Evolutionary conservation across 2,888 invertebrate species (phyloP).

Genomic region (Opisthograptis luteolata): DNA sequence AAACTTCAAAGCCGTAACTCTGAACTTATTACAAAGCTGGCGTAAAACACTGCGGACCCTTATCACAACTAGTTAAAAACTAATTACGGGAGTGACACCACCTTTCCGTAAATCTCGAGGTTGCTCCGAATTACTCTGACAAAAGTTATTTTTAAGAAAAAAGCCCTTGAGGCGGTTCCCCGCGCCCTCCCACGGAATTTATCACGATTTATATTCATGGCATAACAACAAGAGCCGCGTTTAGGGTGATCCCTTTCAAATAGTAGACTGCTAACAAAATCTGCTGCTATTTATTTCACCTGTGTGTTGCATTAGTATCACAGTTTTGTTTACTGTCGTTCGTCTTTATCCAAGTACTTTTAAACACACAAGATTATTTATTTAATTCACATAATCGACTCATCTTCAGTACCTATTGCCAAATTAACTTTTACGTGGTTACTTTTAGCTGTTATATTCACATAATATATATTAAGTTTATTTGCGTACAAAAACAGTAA

Average conservation of each 20-base stretch:
- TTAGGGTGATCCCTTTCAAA: constrained; percentile 78
- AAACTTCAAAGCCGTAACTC: constrained; percentile 50
- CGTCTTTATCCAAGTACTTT: no score
- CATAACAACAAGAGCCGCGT: constrained; percentile 81
- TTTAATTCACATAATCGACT: no score
- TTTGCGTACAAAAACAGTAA: no score
- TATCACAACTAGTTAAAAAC: constrained; percentile 85
- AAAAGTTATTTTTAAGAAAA: constrained; percentile 85
- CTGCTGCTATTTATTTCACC: constrained; percentile 50
- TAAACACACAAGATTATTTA: no score
- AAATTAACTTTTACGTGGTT: no score
- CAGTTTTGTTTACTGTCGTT: constrained; percentile 4
- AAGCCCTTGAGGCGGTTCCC: constrained; percentile 77
- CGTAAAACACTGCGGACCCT: constrained; percentile 78
- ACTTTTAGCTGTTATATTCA: no score
- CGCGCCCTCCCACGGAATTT: constrained; percentile 75
- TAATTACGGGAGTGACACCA: constrained; percentile 84
- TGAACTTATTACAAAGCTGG: constrained; percentile 70
- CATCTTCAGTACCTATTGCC: no score
- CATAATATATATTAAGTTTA: no score
- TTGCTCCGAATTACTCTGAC: constrained; percentile 82
- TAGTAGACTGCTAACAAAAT: constrained; percentile 70
- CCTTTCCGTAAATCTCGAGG: constrained; percentile 80
- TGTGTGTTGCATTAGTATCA: constrained; percentile 18
- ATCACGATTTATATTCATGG: constrained; percentile 86